Evolutionary conservation across 2,113 vertebrate genomes (phyloP), one percentile per base, ranked within the genome.

Genomic region (Neomonachus schauinslandi): DNA sequence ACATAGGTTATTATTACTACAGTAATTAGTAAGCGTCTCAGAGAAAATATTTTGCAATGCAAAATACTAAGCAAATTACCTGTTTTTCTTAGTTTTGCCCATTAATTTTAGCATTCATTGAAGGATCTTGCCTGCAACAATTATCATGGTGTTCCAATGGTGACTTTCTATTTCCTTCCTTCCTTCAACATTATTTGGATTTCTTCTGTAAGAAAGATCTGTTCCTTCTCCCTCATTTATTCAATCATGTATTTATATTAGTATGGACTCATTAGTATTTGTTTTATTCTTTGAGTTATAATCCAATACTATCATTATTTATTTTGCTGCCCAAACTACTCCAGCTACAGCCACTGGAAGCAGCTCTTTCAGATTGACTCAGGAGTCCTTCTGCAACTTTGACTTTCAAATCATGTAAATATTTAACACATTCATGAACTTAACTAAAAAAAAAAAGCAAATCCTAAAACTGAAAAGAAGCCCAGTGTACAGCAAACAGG

Each of bases 371-470:
- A 28, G 36, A 18, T 16, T 77, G 67, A 51, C 31, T 88, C n/a
- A 10, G 3, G 49, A 57, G 26, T 69, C 36, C 36, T 77, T 76
- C 24, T 79, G 5, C 49, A 49, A 88, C 36, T 74, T 24, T 61
- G 42, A 92, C 21, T 80, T 85, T 39, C 80, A 19, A 81, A 22
- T 81, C 11, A 84, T 36, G 49, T 42, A 81, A 92, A 39, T 93
- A 90, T 26, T 90, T 93, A 80, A 85, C 28, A 49, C 4, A 93
- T 12, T 93, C 42, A 89, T 31, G 46, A 85, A 72, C 46, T 55
- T n/a, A 61, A 95, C 63, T 77, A 95, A 69, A 69, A 53, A 83
- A 80, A 80, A 92, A 74, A 87, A 91, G 53, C 24, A 95, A 93
- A 89, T 46, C 85, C 42, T 72, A 77, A 76, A 91, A 95, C 57